These are phyloP conservation scores for Epizoanthus ramosus DNA, from an alignment of 92 coral and sea anemone species.

Conservation along the genomic window DNA sequence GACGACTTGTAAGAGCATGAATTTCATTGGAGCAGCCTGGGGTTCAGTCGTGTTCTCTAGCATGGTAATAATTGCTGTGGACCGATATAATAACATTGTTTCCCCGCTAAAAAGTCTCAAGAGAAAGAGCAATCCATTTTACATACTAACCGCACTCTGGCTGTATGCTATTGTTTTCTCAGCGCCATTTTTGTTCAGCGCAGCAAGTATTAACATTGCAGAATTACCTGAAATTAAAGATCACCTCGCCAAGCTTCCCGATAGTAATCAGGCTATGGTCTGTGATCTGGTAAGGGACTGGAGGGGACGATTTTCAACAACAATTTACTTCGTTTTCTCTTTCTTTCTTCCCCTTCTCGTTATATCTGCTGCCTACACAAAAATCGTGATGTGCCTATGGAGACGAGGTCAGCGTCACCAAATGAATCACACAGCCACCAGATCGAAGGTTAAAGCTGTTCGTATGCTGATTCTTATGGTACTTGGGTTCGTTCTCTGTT, in stretches of 20 bases:
- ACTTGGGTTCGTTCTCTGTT: constrained; percentile 45
- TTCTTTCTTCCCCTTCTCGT: constrained; percentile 54
- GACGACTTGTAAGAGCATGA: constrained; percentile 35
- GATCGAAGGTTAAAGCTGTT: constrained; percentile 63
- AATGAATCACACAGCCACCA: constrained; percentile 54
- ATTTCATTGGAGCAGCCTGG: constrained; percentile 41
- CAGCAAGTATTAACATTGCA: constrained; percentile 20
- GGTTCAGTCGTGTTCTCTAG: constrained; percentile 52
- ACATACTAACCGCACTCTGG: constrained; percentile 49
- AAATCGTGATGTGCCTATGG: constrained; percentile 37
- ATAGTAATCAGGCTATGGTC: constrained; percentile 11
- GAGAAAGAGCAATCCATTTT: constrained; percentile 28
- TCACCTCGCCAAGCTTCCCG: not conserved
- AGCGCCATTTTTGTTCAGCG: constrained; percentile 38
- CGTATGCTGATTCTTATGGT: constrained; percentile 63
- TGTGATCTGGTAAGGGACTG: constrained; percentile 55
- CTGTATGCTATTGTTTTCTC: constrained; percentile 51
- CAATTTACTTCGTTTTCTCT: constrained; percentile 48
- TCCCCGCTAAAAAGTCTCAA: constrained; percentile 50
- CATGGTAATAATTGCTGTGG: constrained; percentile 48
- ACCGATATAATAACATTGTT: constrained; percentile 62
- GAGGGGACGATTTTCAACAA: constrained; percentile 55
- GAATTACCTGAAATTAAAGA: constrained; percentile 56
- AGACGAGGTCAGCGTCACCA: constrained; percentile 45
- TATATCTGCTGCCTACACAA: constrained; percentile 50